Evolutionary conservation across 2,888 invertebrate genomes (phyloP).

Genomic region (Idaea dimidiata): DNA sequence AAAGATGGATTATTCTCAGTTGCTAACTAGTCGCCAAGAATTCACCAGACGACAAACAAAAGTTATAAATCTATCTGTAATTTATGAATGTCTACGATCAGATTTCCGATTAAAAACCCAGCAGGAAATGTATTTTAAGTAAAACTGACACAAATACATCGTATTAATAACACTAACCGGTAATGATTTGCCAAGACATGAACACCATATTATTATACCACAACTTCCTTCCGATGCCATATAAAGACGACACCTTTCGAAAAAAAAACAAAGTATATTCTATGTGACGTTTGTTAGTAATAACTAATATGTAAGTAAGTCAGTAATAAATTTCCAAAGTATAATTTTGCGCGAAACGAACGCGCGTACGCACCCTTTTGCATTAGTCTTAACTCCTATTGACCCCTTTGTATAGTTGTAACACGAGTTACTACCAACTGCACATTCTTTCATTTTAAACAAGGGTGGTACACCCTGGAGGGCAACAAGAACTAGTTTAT

Average conservation of each 20-base stretch:
- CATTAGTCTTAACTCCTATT: constrained; percentile 47
- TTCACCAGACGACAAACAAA: not conserved
- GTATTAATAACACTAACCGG: constrained; percentile 43
- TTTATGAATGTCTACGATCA: constrained; percentile 46
- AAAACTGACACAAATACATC: constrained; percentile 38
- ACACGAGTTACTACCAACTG: constrained; percentile 60
- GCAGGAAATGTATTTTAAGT: constrained; percentile 62
- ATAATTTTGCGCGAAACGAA: constrained; percentile 28
- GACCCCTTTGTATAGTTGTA: constrained; percentile 50
- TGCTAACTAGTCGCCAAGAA: not conserved
- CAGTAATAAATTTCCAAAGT: not conserved
- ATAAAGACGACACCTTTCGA: constrained; percentile 39
- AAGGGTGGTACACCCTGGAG: constrained; percentile 73
- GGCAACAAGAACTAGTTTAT: constrained; percentile 65
- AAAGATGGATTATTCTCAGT: too few relatives aligned
- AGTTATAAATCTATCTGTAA: constrained; percentile 5
- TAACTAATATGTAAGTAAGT: constrained; percentile 9
- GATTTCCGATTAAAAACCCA: constrained; percentile 51
- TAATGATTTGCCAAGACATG: constrained; percentile 67
- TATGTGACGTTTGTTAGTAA: constrained; percentile 33
- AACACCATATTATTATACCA: constrained; percentile 58
- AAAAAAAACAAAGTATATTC: constrained; percentile 28
- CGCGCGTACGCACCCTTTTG: constrained; percentile 45
- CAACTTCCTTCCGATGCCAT: constrained; percentile 80
- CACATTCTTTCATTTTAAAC: constrained; percentile 64